These are phyloP conservation scores for Lagopus leucura DNA, from an alignment of 2,113 vertebrate genomes.

Conservation along the genomic window DNA sequence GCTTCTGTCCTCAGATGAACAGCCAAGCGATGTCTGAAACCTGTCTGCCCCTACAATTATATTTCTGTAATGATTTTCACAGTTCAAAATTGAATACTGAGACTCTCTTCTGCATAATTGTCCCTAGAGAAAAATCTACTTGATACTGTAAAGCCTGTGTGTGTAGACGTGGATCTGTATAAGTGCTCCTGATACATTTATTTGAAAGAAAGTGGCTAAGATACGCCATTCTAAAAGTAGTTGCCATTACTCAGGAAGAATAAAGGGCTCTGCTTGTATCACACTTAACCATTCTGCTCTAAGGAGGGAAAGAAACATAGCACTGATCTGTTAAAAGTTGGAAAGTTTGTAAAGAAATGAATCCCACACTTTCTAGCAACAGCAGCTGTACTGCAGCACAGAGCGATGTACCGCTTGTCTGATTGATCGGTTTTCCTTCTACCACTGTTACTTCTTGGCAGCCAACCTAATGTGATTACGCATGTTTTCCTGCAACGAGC, in stretches of 20 bases:
- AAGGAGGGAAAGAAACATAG: not conserved
- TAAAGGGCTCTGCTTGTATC: not conserved
- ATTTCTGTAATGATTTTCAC: not conserved
- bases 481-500: constrained; percentile 67
- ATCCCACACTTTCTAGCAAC: constrained; percentile 11
- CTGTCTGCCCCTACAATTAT: not conserved
- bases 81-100: not conserved
- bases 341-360: constrained; percentile 24
- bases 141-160: not conserved
- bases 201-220: not conserved
- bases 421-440: constrained; percentile 67
- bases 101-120: not conserved
- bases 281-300: not conserved
- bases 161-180: not conserved
- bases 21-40: not conserved
- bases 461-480: constrained; percentile 59
- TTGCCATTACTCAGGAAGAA: not conserved
- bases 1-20: not conserved
- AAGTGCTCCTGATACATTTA: not conserved
- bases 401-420: constrained; percentile 27
- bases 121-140: not conserved
- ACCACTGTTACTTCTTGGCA: constrained; percentile 69
- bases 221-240: not conserved
- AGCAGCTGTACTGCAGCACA: constrained; percentile 38
- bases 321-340: constrained; percentile 25